Evolutionary conservation across 2,888 invertebrate species (phyloP).

Genomic region (Dasysyrphus tricinctus): DNA sequence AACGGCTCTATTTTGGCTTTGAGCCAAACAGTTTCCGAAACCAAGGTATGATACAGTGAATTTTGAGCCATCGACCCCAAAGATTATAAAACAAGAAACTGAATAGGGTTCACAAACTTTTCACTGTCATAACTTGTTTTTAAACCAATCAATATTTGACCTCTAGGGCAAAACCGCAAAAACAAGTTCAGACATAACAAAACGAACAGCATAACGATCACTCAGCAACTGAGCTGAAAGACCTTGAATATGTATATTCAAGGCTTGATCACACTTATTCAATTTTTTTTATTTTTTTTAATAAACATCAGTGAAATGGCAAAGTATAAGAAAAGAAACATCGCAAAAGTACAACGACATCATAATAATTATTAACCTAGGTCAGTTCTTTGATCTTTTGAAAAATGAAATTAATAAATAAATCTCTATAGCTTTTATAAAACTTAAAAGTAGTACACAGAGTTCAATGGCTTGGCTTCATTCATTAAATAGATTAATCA

Average conservation of each 20-base stretch:
- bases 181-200: not conserved
- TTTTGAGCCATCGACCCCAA: not conserved
- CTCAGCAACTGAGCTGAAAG: not conserved
- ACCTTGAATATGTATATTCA: conserved; percentile 8
- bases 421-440: not conserved
- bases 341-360: not conserved
- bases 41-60: not conserved
- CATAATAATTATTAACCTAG: conserved; percentile 1
- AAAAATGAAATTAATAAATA: not conserved
- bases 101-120: not conserved
- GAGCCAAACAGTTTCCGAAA: too few relatives aligned
- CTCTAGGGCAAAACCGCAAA: not conserved
- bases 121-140: not conserved
- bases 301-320: not conserved
- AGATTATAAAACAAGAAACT: not conserved
- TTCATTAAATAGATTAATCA: conserved; percentile 13
- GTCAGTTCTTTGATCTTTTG: conserved; percentile 1
- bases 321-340: not conserved
- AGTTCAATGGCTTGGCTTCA: conserved; percentile 7
- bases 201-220: not conserved
- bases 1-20: too few relatives aligned
- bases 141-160: not conserved
- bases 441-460: not conserved
- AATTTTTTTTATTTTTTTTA: not conserved
- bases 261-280: not conserved